These are phyloP conservation scores for Tridacna crocea DNA, from an alignment of 2,888 invertebrate species.

Conservation along the genomic window DNA sequence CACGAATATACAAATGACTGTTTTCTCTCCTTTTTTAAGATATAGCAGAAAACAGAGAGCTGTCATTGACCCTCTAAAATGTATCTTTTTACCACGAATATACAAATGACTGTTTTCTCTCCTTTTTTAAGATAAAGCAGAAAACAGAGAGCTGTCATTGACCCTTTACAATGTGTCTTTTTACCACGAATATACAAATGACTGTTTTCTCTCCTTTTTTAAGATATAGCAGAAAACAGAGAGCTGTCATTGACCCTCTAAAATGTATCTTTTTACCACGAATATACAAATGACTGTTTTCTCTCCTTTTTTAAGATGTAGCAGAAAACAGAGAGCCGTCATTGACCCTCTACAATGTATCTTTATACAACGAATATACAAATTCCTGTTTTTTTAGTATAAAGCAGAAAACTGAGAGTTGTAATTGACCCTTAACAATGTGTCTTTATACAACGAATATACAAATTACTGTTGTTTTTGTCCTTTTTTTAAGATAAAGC, in stretches of 20 bases:
- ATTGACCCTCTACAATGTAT: not conserved
- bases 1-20: too few relatives aligned
- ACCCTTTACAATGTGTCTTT: not conserved
- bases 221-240: not conserved
- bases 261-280: not conserved
- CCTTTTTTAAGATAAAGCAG: not conserved
- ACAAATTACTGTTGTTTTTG: not conserved
- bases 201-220: not conserved
- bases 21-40: too few relatives aligned
- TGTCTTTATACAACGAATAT: not conserved
- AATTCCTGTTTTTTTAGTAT: not conserved
- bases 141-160: not conserved
- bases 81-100: too few relatives aligned
- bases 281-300: too few relatives aligned
- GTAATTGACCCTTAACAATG: not conserved
- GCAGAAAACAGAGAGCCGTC: not conserved
- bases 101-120: not conserved
- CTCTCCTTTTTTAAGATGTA: not conserved
- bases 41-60: too few relatives aligned
- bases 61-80: too few relatives aligned
- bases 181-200: not conserved
- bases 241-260: not conserved
- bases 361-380: not conserved
- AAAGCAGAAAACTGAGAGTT: not conserved
- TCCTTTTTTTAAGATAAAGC: not conserved